Percentiles rank a stretch among this genome's conserved stretches.
phyloP scores from a whole-genome alignment of 2,797 vertebrate genomes.

The Okamejei kenojei region DNA sequence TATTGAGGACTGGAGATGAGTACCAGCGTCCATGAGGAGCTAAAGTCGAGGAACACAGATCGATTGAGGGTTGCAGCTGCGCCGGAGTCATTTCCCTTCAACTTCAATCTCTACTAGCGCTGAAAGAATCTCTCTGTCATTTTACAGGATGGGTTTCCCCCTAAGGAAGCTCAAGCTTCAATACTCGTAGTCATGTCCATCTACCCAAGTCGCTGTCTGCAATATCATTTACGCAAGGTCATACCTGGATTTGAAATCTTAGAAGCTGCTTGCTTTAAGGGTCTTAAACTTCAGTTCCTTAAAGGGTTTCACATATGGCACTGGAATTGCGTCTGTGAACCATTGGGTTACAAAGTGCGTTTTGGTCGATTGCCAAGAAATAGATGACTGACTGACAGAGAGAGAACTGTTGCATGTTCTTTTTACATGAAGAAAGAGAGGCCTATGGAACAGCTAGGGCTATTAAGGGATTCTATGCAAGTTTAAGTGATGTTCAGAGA shows the following conservation, averaged over 20 bases:
- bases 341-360: not conserved
- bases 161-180: not conserved
- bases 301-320: slow-evolving; percentile 3
- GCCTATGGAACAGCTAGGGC: not conserved
- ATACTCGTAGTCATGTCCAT: not conserved
- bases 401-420: not conserved
- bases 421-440: not conserved
- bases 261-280: slow-evolving; percentile 8
- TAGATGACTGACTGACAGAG: not conserved
- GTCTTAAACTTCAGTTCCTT: not conserved
- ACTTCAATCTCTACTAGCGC: not conserved
- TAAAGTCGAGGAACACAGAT: not conserved
- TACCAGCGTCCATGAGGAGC: not conserved
- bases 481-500: not conserved
- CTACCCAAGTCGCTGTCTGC: not conserved
- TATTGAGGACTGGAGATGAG: not conserved
- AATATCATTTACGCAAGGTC: not conserved
- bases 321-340: slow-evolving; percentile 1
- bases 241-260: slow-evolving; percentile 8
- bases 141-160: slow-evolving; percentile 1
- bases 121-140: slow-evolving; percentile 9
- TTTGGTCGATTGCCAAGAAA: slow-evolving; percentile 16
- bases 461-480: not conserved
- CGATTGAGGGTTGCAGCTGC: not conserved
- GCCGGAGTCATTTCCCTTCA: not conserved